Evolutionary conservation across 2,888 invertebrate species (phyloP).

Genomic region (Melangyna quadrimaculata): DNA sequence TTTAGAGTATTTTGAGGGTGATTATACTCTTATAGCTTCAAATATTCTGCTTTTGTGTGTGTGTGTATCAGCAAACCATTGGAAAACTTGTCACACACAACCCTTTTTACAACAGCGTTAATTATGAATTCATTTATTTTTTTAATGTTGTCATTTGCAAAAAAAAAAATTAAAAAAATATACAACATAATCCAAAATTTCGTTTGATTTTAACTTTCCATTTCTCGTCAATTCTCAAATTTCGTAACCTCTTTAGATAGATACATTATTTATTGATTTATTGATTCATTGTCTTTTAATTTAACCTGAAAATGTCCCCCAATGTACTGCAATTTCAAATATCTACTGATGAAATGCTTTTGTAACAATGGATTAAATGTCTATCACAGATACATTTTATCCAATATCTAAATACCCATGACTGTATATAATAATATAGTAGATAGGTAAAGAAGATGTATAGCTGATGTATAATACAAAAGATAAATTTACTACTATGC

Average conservation of each 20-base stretch:
- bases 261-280: conserved; percentile 1
- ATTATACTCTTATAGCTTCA: no score
- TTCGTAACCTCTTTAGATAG: not conserved
- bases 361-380: conserved; percentile 42
- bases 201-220: no score
- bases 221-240: no score
- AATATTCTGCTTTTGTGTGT: no score
- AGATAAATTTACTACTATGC: not conserved
- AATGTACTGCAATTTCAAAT: not conserved
- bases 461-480: not conserved
- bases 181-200: no score
- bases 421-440: not conserved
- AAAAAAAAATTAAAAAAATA: no score
- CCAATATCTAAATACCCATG: conserved; percentile 47
- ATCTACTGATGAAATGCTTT: conserved; percentile 29
- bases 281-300: conserved; percentile 5
- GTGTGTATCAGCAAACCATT: no score
- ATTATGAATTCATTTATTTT: no score
- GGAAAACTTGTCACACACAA: no score
- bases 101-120: no score
- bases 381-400: conserved; percentile 40
- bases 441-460: not conserved
- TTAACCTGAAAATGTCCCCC: conserved; percentile 9
- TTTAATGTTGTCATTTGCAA: no score
- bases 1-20: no score